A percentile compares a stretch with the other conserved stretches of the same genome.
Evolutionary conservation across 2,888 invertebrate species (phyloP).

Genomic region (Gandaritis pyraliata): DNA sequence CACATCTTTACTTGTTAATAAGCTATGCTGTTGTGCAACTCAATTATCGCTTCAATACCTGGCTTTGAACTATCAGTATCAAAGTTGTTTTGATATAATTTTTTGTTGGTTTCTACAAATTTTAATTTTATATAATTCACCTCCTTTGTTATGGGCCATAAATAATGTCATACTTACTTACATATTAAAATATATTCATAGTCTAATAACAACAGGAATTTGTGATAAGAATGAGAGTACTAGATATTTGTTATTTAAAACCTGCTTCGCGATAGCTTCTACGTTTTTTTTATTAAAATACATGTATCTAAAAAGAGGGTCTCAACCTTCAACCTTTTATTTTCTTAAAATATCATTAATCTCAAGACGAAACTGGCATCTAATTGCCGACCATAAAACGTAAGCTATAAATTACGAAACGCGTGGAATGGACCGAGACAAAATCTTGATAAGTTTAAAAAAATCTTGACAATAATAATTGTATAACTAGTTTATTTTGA

Average conservation of each 20-base stretch:
- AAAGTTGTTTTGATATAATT: not conserved
- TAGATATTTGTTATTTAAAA: too few species aligned
- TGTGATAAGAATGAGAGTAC: too few species aligned
- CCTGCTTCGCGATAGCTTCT: not conserved
- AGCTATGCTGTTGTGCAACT: conserved; percentile 64
- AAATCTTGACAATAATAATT: not conserved
- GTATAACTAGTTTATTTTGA: not conserved
- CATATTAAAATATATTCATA: too few species aligned
- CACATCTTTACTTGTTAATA: conserved; percentile 61
- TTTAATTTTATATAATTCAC: too few species aligned
- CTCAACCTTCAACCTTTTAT: conserved; percentile 9
- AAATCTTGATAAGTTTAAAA: conserved; percentile 2
- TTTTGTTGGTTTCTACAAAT: too few species aligned
- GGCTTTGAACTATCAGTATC: conserved; percentile 1
- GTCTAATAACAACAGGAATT: too few species aligned
- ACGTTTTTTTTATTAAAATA: conserved; percentile 11
- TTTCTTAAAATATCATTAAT: conserved; percentile 25
- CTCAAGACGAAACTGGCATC: conserved; percentile 32
- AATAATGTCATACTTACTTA: too few species aligned
- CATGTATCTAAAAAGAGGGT: not conserved
- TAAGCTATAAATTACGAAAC: conserved; percentile 26
- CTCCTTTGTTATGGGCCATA: too few species aligned
- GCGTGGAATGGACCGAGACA: conserved; percentile 8
- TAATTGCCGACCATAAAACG: conserved; percentile 37
- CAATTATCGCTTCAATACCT: conserved; percentile 40